Conservation (phyloP, 2,797 vertebrate species). For the Coregonus ussuriensis region DNA sequence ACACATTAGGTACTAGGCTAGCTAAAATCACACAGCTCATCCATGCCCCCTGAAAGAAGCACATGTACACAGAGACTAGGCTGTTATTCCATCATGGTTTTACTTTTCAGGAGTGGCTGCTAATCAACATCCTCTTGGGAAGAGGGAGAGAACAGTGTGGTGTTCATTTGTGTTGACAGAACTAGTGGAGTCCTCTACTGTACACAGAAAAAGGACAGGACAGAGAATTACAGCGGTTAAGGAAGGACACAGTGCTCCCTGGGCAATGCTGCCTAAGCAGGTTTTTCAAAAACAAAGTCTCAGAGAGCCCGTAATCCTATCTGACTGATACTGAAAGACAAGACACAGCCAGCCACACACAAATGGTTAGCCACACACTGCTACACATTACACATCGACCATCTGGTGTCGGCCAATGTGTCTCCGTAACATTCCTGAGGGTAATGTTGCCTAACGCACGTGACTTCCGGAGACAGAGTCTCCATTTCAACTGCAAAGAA, state of each 20-base stretch:
- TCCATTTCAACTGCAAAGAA: background rate
- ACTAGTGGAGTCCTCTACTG: background rate
- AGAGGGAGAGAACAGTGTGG: too few species aligned
- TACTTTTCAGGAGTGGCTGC: too few species aligned
- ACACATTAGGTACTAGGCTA: background rate
- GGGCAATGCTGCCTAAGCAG: background rate
- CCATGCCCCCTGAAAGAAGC: background rate
- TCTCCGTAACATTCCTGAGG: conserved; percentile 18
- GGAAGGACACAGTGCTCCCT: conserved; percentile 12
- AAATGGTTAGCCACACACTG: conserved; percentile 16
- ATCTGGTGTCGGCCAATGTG: conserved; percentile 41
- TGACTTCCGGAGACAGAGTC: background rate
- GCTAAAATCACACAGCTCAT: conserved; percentile 1
- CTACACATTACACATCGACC: conserved; percentile 30
- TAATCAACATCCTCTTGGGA: too few species aligned
- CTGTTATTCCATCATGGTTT: too few species aligned
- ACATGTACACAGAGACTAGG: background rate
- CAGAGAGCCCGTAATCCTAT: conserved; percentile 44
- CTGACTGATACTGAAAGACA: conserved; percentile 46
- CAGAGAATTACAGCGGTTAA: conserved; percentile 24
- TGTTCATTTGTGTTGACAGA: too few species aligned
- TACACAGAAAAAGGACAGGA: background rate
- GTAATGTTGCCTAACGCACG: conserved; percentile 17
- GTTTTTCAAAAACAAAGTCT: conserved; percentile 25
- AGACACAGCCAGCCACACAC: conserved; percentile 26